phyloP scores from a whole-genome alignment of 2,888 invertebrate genomes.

The Caenorhabditis sp. region DNA sequence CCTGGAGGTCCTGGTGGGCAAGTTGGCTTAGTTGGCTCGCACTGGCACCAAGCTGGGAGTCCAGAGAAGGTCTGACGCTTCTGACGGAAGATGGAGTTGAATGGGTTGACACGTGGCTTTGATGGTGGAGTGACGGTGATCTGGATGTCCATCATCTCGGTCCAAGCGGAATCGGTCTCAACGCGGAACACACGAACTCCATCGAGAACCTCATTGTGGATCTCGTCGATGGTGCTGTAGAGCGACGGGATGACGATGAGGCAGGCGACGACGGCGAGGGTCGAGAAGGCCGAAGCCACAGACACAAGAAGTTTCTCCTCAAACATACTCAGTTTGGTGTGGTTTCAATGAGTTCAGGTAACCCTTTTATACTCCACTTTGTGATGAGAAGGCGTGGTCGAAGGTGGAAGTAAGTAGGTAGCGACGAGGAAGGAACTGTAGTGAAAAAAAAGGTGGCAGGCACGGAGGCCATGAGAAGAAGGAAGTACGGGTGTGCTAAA shows the following conservation, averaged over 20 bases:
- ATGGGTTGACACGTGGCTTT: slow-evolving; percentile 71
- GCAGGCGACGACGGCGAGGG: slow-evolving; percentile 71
- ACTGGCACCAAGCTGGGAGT: slow-evolving; percentile 77
- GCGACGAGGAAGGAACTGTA: slow-evolving; percentile 37
- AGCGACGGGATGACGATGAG: slow-evolving; percentile 74
- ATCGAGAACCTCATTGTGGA: slow-evolving; percentile 68
- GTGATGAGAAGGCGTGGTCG: slow-evolving; percentile 31
- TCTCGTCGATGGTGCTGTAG: slow-evolving; percentile 73
- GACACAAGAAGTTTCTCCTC: slow-evolving; percentile 70
- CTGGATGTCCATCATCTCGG: slow-evolving; percentile 77
- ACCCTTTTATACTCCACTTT: slow-evolving; percentile 34
- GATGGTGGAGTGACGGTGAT: slow-evolving; percentile 75
- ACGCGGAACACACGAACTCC: slow-evolving; percentile 76
- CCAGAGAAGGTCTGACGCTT: slow-evolving; percentile 72
- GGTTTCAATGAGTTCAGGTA: not conserved
- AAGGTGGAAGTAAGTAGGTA: slow-evolving; percentile 8
- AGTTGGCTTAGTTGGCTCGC: slow-evolving; percentile 74
- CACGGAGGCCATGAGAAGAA: slow-evolving; percentile 37
- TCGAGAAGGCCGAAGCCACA: slow-evolving; percentile 64
- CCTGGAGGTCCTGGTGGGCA: slow-evolving; percentile 72
- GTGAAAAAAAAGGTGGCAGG: slow-evolving; percentile 40
- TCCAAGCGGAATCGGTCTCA: slow-evolving; percentile 77
- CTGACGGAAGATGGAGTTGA: slow-evolving; percentile 76
- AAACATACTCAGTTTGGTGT: slow-evolving; percentile 58
- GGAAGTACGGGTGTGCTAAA: slow-evolving; percentile 29